These are phyloP conservation scores for Distichodus sexfasciatus DNA, from an alignment of 2,797 vertebrate species.

Conservation along the genomic window DNA sequence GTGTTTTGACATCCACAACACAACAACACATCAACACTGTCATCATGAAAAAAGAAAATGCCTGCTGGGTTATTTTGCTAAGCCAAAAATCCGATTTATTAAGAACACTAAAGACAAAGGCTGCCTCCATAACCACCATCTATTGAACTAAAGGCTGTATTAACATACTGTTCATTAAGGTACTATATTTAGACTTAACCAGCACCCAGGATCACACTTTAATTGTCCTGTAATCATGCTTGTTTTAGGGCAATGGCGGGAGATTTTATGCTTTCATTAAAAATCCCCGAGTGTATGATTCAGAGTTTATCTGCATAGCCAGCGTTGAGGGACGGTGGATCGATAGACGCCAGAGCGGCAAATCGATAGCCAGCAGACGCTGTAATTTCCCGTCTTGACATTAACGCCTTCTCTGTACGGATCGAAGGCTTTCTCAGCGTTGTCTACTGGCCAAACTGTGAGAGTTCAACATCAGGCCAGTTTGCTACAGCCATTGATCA, in stretches of 20 bases:
- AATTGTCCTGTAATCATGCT: background rate
- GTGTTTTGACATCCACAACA: no score
- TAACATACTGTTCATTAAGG: no score
- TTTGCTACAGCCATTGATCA: background rate
- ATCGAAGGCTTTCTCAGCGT: slow-evolving; percentile 26
- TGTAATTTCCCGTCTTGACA: slow-evolving; percentile 39
- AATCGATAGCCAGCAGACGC: slow-evolving; percentile 35
- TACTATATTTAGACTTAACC: no score
- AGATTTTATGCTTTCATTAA: slow-evolving; percentile 28
- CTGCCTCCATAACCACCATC: no score
- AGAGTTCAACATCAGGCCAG: slow-evolving; percentile 6
- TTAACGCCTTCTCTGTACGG: slow-evolving; percentile 15
- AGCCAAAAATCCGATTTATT: no score
- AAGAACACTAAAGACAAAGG: no score
- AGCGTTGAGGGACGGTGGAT: slow-evolving; percentile 27
- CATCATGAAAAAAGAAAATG: no score
- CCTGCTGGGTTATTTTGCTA: no score
- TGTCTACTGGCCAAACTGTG: slow-evolving; percentile 7
- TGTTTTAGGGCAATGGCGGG: background rate
- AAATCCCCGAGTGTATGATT: slow-evolving; percentile 33
- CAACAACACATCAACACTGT: no score
- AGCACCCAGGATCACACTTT: background rate
- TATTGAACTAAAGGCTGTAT: no score
- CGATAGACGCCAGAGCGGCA: slow-evolving; percentile 30
- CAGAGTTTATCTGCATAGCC: slow-evolving; percentile 27